phyloP scores from a whole-genome alignment of 2,888 invertebrate species.

The Pheosia tremula region DNA sequence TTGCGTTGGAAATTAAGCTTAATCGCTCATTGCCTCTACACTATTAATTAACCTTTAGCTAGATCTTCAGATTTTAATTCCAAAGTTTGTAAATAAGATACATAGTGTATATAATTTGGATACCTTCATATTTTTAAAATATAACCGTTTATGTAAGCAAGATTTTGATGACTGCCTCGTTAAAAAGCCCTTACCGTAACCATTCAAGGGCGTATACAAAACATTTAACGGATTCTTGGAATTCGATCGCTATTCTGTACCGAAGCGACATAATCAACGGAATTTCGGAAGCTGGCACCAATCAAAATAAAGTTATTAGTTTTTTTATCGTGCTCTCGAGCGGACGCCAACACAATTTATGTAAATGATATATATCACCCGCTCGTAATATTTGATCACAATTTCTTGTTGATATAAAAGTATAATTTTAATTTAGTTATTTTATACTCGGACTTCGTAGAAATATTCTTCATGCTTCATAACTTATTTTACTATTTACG shows the following conservation, averaged over 20 bases:
- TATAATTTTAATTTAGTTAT: constrained; percentile 33
- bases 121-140: not conserved
- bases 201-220: constrained; percentile 36
- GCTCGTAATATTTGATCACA: constrained; percentile 27
- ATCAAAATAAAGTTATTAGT: constrained; percentile 39
- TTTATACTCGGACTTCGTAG: constrained; percentile 16
- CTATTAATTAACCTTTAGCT: too few relatives aligned
- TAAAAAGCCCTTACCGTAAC: constrained; percentile 21
- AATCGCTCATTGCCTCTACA: too few relatives aligned
- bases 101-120: too few relatives aligned
- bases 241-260: constrained; percentile 33
- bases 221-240: constrained; percentile 40
- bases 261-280: constrained; percentile 50
- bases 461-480: not conserved
- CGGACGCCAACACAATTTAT: constrained; percentile 53
- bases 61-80: too few relatives aligned
- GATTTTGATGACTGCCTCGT: constrained; percentile 12
- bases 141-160: constrained; percentile 9
- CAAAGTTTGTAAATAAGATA: too few relatives aligned
- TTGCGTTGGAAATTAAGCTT: too few relatives aligned
- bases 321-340: constrained; percentile 44
- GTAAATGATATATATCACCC: constrained; percentile 46
- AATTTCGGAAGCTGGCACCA: constrained; percentile 54
- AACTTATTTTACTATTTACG: not conserved
- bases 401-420: constrained; percentile 15